Conservation (phyloP, 2,888 invertebrate species). For the Drosophila emarginata region DNA sequence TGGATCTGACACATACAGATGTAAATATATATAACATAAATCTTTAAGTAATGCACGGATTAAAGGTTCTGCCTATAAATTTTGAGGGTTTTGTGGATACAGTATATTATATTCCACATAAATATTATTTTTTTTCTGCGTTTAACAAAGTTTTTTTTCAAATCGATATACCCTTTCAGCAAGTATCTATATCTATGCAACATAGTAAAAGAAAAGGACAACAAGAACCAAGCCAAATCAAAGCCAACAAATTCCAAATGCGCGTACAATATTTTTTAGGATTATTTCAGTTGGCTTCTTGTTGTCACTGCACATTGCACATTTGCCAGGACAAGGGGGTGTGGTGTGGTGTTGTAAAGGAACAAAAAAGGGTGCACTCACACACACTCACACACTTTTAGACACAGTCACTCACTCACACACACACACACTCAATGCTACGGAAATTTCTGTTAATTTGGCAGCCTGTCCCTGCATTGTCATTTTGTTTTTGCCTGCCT, state of each 20-base stretch:
- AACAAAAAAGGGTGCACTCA: neutral
- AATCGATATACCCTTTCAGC: neutral
- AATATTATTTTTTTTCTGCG: no score
- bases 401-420: slow-evolving; percentile 29
- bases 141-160: slow-evolving; percentile 13
- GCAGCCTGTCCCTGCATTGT: slow-evolving; percentile 55
- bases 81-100: no score
- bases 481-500: slow-evolving; percentile 40
- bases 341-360: neutral
- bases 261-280: slow-evolving; percentile 67
- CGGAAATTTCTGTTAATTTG: slow-evolving; percentile 72
- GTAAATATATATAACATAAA: no score
- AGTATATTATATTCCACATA: no score
- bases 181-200: slow-evolving; percentile 20
- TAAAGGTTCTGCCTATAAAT: no score
- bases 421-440: slow-evolving; percentile 13
- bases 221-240: slow-evolving; percentile 68
- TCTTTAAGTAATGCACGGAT: no score
- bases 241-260: slow-evolving; percentile 65
- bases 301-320: slow-evolving; percentile 42
- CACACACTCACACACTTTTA: slow-evolving; percentile 25
- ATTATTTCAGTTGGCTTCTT: slow-evolving; percentile 75
- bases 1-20: no score
- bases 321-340: slow-evolving; percentile 32
- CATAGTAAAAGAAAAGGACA: slow-evolving; percentile 21